Conservation (phyloP, 2,888 invertebrate species). For the Drosophila subsilvestris region DNA sequence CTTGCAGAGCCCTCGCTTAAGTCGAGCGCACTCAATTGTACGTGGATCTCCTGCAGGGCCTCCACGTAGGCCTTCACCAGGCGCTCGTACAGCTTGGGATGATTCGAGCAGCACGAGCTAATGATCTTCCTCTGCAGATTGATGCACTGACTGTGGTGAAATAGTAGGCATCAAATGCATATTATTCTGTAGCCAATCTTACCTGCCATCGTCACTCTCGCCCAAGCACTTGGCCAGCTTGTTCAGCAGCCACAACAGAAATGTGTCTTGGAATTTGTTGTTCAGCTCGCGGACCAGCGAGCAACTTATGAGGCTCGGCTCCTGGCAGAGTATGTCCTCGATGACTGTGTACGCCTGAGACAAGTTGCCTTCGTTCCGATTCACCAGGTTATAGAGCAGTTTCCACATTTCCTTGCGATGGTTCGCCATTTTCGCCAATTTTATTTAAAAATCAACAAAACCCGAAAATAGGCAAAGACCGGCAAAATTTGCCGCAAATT, state of each 20-base stretch:
- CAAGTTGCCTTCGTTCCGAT: constrained; percentile 66
- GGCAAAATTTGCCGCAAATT: too few relatives aligned
- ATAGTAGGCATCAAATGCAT: neutral
- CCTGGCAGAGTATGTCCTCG: constrained; percentile 79
- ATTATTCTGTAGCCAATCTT: neutral
- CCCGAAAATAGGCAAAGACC: neutral
- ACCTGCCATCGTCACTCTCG: constrained; percentile 55
- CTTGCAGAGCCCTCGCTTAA: neutral
- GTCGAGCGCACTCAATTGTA: constrained; percentile 36
- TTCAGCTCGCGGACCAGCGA: constrained; percentile 59
- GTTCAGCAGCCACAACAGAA: constrained; percentile 78
- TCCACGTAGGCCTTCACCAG: constrained; percentile 67
- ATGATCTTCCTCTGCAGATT: constrained; percentile 79
- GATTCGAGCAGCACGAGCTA: constrained; percentile 78
- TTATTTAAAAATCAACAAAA: constrained; percentile 19
- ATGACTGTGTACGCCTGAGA: constrained; percentile 71
- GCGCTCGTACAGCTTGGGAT: constrained; percentile 73
- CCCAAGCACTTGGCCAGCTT: constrained; percentile 69
- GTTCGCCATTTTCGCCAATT: constrained; percentile 68
- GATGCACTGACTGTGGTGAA: constrained; percentile 64
- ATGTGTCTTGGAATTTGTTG: constrained; percentile 74
- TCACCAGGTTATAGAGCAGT: constrained; percentile 79
- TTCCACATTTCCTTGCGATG: constrained; percentile 82
- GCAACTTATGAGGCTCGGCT: constrained; percentile 78
- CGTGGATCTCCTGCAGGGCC: constrained; percentile 66